Base-by-base conservation (phyloP, 1,140 invertebrate genomes). In the Eubasilissa regina region DNA sequence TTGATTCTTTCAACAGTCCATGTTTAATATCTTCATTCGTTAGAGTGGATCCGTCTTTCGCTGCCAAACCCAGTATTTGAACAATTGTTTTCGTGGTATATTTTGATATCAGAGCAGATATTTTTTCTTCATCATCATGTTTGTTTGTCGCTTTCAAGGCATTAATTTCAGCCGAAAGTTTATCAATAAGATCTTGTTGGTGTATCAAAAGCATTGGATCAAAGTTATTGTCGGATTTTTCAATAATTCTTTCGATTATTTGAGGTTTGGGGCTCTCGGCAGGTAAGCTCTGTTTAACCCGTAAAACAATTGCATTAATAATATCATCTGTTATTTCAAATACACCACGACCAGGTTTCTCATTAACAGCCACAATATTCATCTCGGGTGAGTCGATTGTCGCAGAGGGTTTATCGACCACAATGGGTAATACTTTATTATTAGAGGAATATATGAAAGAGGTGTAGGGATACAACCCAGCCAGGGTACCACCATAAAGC, bases 1-100 rank as follows among this genome's bases (percentile, higher is more conserved):
- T 88, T 8, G 89, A 89, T 19, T 89, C 84, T 12, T 83, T 84
- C 17, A 86, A 85, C 11, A 91, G 83, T 88, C 89, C 90, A 48
- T 86, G 78, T 47, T 84, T 85, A 68, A 92, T 84, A 51, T 89
- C 88, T 43, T 85, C 84, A 45, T 86, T 85, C 56, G 86, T 84
- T 77, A 84, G 78, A 78, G 75, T 75, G 3, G 58, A 44, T 47
- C 74, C 74, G 44, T 79, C 68, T n/a, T 68, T 51, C 17, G 83
- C 77, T 35, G 83, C 80, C 35, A 85, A 79, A 47, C 86, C 86
- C 15, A 87, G 80, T 8, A 85, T 58, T 17, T 85, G 78, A 10
- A 77, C 80, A 11, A 87, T 70, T 51, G 84, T 77, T 66, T 77
- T 81, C 11, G 60, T 83, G 73, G 85, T 85, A 12, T 81, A 68